Conservation (phyloP, 2,888 invertebrate genomes). For the Urechis unicinctus region DNA sequence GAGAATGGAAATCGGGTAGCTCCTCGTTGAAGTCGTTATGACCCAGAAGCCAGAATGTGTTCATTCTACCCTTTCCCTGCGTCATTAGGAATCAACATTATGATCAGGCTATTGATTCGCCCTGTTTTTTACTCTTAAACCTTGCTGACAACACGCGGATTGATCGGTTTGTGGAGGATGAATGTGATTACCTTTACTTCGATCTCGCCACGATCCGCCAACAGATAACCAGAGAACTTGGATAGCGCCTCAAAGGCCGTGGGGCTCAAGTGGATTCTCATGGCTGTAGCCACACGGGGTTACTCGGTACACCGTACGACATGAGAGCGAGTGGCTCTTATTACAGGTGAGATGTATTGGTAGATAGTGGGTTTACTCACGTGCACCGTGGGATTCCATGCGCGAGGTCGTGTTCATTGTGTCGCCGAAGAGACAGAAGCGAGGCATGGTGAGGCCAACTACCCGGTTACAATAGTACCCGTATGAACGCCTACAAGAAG, state of each 20-base stretch:
- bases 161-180: too few species aligned
- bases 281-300: conserved; percentile 20
- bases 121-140: too few species aligned
- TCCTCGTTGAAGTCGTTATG: conserved; percentile 1
- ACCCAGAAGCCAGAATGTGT: conserved; percentile 13
- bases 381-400: conserved; percentile 16
- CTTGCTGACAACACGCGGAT: too few species aligned
- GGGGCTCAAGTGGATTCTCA: conserved; percentile 32
- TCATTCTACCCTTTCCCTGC: conserved; percentile 15
- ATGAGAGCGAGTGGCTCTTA: too few species aligned
- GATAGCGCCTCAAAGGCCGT: conserved; percentile 21
- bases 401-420: conserved; percentile 15
- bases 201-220: conserved; percentile 28
- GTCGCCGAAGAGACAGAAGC: conserved; percentile 34
- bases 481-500: conserved; percentile 26
- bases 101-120: too few species aligned
- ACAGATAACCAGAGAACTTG: conserved; percentile 21
- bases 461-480: conserved; percentile 35
- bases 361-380: too few species aligned
- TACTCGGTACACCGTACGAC: too few species aligned
- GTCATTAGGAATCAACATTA: too few species aligned
- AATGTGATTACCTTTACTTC: conserved; percentile 26
- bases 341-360: too few species aligned
- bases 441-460: conserved; percentile 25
- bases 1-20: conserved; percentile 9